phyloP scores from a whole-genome alignment of 2,113 vertebrate genomes.

The Embiotoca jacksoni region DNA sequence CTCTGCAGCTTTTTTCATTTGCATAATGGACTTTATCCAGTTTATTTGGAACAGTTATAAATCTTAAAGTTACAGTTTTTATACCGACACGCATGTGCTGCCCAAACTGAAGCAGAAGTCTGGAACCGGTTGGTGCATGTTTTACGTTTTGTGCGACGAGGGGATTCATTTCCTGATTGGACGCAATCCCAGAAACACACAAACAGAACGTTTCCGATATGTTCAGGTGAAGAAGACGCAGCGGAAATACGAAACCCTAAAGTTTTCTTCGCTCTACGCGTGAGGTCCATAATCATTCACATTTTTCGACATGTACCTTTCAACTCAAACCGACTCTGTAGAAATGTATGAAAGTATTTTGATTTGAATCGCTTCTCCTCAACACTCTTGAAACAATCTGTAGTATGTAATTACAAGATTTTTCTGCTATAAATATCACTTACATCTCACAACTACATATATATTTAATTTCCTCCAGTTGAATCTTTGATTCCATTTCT shows the following conservation, averaged over 20 bases:
- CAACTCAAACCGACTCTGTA: too few relatives aligned
- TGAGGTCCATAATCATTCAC: too few relatives aligned
- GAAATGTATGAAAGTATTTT: too few relatives aligned
- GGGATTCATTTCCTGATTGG: constrained; percentile 49
- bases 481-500: neutral
- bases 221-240: neutral
- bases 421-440: constrained; percentile 10
- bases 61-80: constrained; percentile 3
- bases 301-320: too few relatives aligned
- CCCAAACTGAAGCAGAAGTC: constrained; percentile 4
- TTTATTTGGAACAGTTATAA: constrained; percentile 12
- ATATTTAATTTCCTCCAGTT: neutral
- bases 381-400: neutral
- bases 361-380: neutral
- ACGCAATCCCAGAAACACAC: constrained; percentile 52
- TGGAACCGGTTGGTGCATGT: constrained; percentile 31
- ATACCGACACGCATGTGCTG: neutral
- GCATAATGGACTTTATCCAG: neutral
- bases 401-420: neutral
- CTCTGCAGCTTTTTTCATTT: neutral
- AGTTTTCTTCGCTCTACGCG: neutral
- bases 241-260: neutral
- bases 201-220: neutral
- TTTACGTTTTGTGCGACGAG: constrained; percentile 31
- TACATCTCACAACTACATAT: neutral